Percentiles rank a stretch among this genome's conserved stretches.
phyloP scores from a whole-genome alignment of 1,140 invertebrate species.

The Apis laboriosa region DNA sequence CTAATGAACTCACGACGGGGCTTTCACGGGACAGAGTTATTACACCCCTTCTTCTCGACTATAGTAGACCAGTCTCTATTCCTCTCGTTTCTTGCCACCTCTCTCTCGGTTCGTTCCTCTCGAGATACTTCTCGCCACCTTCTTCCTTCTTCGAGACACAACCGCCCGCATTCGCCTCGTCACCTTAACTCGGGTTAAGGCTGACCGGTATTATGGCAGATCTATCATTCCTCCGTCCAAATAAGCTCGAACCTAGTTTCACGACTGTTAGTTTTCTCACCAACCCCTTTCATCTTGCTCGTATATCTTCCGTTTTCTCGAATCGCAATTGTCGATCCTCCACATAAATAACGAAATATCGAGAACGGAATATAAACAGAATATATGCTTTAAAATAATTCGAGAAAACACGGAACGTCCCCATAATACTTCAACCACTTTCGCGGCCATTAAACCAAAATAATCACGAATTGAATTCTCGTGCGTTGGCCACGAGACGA shows the following conservation, averaged over 20 bases:
- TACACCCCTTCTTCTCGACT: conserved; percentile 54
- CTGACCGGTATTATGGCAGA: conserved; percentile 46
- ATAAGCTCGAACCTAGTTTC: conserved; percentile 53
- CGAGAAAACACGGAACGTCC: too few relatives aligned
- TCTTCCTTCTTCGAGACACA: conserved; percentile 52
- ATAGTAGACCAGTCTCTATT: neutral
- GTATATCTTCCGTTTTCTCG: neutral
- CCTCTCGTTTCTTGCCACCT: conserved; percentile 49
- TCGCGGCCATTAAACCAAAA: conserved; percentile 40
- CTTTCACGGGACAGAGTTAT: conserved; percentile 77
- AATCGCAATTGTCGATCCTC: neutral
- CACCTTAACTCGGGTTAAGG: conserved; percentile 14
- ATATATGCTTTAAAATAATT: too few relatives aligned
- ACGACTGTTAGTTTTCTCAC: conserved; percentile 36
- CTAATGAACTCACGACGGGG: conserved; percentile 76
- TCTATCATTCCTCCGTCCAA: conserved; percentile 54
- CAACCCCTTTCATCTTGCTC: conserved; percentile 12
- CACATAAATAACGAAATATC: neutral
- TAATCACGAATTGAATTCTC: neutral
- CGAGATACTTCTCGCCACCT: conserved; percentile 24
- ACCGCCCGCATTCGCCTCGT: conserved; percentile 30
- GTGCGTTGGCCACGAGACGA: neutral
- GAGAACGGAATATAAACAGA: too few relatives aligned
- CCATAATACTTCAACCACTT: conserved; percentile 17
- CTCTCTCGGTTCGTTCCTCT: conserved; percentile 12